Evolutionary conservation across 2,888 invertebrate genomes (phyloP), one percentile per base, ranked within the genome.

Genomic region (Callyntrura sp.): DNA sequence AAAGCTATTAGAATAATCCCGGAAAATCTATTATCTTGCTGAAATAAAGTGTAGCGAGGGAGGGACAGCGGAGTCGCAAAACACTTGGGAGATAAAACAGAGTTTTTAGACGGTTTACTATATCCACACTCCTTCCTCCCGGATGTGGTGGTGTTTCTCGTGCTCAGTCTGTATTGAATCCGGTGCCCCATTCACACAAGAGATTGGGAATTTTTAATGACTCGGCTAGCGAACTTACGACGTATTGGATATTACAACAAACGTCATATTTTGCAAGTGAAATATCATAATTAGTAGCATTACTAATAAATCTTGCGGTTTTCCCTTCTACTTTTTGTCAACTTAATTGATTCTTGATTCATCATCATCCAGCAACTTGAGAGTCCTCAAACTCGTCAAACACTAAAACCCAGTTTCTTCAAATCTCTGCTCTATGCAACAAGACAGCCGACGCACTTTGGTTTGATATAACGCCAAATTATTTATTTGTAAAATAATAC

Each of bases 251-350:
- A 6, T 4, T 35, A 35, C n/a, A n/a, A n/a, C n/a, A n/a, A n/a
- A n/a, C 35, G 35, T 35, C 35, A n/a, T 55, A 5, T 17, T 55
- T 14, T 55, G n/a, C 55, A 35, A 20, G 60, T 60, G 17, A 68
- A 43, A n/a, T 3, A 28, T 14, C 35, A 35, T 35, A 35, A 35
- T 35, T 35, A 35, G 35, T 35, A 35, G 35, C 6, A 35, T 35
- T 35, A 35, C 35, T 35, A 35, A 35, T 35, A 35, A 68, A 12
- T 68, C 35, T 28, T 68, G 68, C 68, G 68, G 68, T 68, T 68
- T 68, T 68, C 68, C 68, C 43, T 28, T 12, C 25, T 3, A 25
- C 28, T n/a, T 28, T 68, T 11, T 35, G 35, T 17, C 55, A 55
- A 55, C 35, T 4, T 35, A 35, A 35, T 35, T 35, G 35, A 35